A percentile compares a stretch with the other conserved stretches of the same genome.
These are phyloP conservation scores for Batillaria attramentaria DNA, from an alignment of 1,140 invertebrate species.

Conservation along the genomic window DNA sequence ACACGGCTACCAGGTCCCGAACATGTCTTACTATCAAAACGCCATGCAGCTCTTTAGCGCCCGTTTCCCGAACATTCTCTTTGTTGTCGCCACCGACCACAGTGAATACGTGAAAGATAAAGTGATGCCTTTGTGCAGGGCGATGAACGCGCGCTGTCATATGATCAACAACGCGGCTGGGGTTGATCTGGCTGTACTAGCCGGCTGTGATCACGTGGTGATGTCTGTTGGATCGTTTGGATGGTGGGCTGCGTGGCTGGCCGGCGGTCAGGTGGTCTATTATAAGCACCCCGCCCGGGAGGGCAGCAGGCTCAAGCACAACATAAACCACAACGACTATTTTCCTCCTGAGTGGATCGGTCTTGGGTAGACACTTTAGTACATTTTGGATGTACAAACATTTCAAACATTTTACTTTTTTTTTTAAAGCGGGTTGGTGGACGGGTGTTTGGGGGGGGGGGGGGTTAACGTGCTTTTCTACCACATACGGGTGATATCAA, in stretches of 20 bases:
- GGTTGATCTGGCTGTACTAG: conserved; percentile 57
- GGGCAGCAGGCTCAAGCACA: conserved; percentile 29
- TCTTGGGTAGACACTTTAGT: too few relatives aligned
- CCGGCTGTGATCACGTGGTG: conserved; percentile 57
- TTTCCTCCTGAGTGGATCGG: background rate
- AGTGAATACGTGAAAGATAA: conserved; percentile 35
- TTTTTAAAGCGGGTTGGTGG: too few relatives aligned
- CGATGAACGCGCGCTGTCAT: conserved; percentile 6
- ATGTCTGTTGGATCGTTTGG: conserved; percentile 60
- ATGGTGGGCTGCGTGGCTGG: conserved; percentile 63
- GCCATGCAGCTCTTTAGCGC: conserved; percentile 41
- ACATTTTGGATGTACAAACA: background rate
- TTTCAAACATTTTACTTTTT: too few relatives aligned
- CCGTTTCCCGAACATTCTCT: conserved; percentile 36
- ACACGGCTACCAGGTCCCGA: conserved; percentile 43
- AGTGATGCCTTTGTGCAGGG: conserved; percentile 30
- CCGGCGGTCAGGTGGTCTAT: conserved; percentile 56
- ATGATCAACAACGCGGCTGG: conserved; percentile 1
- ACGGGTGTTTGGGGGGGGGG: too few relatives aligned
- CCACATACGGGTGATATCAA: too few relatives aligned
- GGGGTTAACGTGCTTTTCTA: too few relatives aligned
- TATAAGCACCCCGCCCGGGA: conserved; percentile 50
- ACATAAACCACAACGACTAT: background rate
- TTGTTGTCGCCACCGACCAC: conserved; percentile 43
- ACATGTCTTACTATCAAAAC: conserved; percentile 40